Evolutionary conservation across 2,797 vertebrate species (phyloP).

Genomic region (Acestrorhynchus altus): DNA sequence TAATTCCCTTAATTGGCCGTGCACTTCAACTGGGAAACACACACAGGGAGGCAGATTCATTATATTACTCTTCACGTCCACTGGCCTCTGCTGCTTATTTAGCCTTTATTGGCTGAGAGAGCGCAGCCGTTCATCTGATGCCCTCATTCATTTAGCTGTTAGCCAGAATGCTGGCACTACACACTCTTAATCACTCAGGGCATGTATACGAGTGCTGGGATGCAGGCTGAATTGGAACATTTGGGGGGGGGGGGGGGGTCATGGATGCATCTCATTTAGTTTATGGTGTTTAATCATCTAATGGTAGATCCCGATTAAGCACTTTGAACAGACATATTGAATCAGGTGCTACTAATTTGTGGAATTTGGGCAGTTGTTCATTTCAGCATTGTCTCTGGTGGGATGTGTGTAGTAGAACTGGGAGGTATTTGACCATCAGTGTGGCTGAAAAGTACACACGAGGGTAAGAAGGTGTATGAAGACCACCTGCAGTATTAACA

Average conservation of each 20-base stretch:
- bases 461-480: too few relatives aligned
- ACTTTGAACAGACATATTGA: constrained; percentile 59
- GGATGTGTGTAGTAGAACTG: constrained; percentile 61
- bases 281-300: constrained; percentile 72
- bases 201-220: background rate
- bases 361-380: constrained; percentile 68
- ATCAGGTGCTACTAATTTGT: constrained; percentile 57
- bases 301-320: constrained; percentile 69
- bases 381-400: constrained; percentile 46
- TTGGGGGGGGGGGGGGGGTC: constrained; percentile 9
- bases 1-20: constrained; percentile 70
- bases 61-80: constrained; percentile 55
- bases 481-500: too few relatives aligned
- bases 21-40: constrained; percentile 62
- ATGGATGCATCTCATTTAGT: too few relatives aligned
- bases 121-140: constrained; percentile 32
- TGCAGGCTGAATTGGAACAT: background rate
- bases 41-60: constrained; percentile 27
- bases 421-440: background rate
- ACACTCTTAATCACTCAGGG: constrained; percentile 26
- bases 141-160: constrained; percentile 44
- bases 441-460: background rate
- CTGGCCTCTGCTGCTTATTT: constrained; percentile 30
- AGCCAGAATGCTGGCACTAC: constrained; percentile 14
- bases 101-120: constrained; percentile 30